phyloP scores from a whole-genome alignment of 2,888 invertebrate species.

The Lasioglossum vierecki region DNA sequence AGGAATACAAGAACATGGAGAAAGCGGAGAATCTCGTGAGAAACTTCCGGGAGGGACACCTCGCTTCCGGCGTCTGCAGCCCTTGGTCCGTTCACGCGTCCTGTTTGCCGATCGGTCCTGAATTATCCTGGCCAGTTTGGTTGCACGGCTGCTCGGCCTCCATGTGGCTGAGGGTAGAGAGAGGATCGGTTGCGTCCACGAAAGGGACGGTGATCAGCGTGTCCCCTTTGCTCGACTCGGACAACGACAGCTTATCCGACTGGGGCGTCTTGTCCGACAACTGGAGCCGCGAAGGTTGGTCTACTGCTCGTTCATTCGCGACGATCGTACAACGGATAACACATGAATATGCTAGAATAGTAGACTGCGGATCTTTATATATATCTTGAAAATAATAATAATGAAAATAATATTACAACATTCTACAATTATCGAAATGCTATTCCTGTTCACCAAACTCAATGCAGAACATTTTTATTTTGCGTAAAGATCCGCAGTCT shows the following conservation, averaged over 20 bases:
- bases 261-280: slow-evolving; percentile 82
- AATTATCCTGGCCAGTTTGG: slow-evolving; percentile 87
- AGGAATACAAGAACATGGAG: slow-evolving; percentile 75
- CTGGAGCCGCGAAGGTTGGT: slow-evolving; percentile 82
- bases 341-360: too few relatives aligned
- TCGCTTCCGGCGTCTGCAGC: slow-evolving; percentile 79
- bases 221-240: slow-evolving; percentile 74
- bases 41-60: slow-evolving; percentile 80
- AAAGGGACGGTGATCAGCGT: slow-evolving; percentile 66
- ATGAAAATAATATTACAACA: too few relatives aligned
- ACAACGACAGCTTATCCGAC: slow-evolving; percentile 81
- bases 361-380: too few relatives aligned
- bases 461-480: too few relatives aligned
- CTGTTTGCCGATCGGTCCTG: slow-evolving; percentile 80
- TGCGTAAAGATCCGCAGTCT: too few relatives aligned
- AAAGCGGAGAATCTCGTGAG: slow-evolving; percentile 81
- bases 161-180: slow-evolving; percentile 86
- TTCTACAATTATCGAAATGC: too few relatives aligned
- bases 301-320: background rate
- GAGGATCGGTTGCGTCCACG: slow-evolving; percentile 73
- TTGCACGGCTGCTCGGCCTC: slow-evolving; percentile 86
- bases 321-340: too few relatives aligned
- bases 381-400: too few relatives aligned
- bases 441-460: too few relatives aligned
- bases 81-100: slow-evolving; percentile 82